Evolutionary conservation across 2,113 vertebrate species (phyloP).

Genomic region (Thryonomys swinderianus): DNA sequence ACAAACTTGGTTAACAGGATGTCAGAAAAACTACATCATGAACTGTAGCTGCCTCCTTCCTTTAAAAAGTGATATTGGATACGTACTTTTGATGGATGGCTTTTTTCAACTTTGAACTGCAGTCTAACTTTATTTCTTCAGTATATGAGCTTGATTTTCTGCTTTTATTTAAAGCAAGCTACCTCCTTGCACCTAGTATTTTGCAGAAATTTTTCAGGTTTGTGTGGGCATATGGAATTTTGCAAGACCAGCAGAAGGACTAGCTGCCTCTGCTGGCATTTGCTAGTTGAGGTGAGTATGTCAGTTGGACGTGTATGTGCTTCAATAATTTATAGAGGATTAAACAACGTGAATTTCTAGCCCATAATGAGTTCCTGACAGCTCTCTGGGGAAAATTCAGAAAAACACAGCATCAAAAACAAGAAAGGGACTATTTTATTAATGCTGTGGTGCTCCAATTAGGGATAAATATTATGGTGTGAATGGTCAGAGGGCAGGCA

Average conservation of each 20-base stretch:
- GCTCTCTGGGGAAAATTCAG: background rate
- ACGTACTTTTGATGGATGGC: slow-evolving; percentile 20
- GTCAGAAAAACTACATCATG: background rate
- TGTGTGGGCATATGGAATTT: background rate
- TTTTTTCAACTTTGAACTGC: background rate
- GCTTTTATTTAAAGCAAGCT: slow-evolving; percentile 21
- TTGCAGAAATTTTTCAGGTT: background rate
- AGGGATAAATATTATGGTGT: slow-evolving; percentile 41
- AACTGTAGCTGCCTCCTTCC: background rate
- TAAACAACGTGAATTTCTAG: background rate
- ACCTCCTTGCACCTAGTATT: background rate
- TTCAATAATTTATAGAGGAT: background rate
- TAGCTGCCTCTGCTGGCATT: background rate
- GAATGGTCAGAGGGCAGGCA: slow-evolving; percentile 62
- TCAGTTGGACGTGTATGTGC: background rate
- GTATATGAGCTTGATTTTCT: background rate
- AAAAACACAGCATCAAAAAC: background rate
- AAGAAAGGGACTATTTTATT: background rate
- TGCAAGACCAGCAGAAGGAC: background rate
- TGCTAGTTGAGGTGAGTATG: background rate
- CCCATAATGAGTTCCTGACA: background rate
- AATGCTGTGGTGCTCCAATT: slow-evolving; percentile 13
- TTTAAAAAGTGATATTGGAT: background rate
- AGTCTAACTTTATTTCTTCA: background rate
- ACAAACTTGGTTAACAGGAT: background rate